phyloP scores from a whole-genome alignment of 2,888 invertebrate genomes.

The Polymixis flavicincta region DNA sequence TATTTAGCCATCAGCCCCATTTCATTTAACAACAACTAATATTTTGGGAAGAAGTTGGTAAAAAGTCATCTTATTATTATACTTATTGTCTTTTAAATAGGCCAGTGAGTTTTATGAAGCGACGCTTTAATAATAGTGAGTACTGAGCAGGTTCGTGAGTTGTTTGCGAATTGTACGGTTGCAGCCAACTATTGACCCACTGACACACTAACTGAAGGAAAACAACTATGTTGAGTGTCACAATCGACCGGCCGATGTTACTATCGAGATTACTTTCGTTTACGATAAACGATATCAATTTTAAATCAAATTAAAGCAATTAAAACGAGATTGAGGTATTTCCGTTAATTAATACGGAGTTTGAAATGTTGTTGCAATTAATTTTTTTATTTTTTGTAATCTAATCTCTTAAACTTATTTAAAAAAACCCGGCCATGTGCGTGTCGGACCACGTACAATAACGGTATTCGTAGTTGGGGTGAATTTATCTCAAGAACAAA shows the following conservation, averaged over 20 bases:
- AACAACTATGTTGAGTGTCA: slow-evolving; percentile 85
- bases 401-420: background rate
- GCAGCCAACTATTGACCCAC: slow-evolving; percentile 88
- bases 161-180: slow-evolving; percentile 83
- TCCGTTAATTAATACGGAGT: background rate
- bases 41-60: background rate
- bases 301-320: background rate
- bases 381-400: background rate
- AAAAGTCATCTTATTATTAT: slow-evolving; percentile 18
- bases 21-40: background rate
- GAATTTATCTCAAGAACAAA: no score
- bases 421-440: no score
- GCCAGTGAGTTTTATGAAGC: slow-evolving; percentile 56
- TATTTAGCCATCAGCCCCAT: background rate
- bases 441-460: no score
- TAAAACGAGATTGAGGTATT: background rate
- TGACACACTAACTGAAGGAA: slow-evolving; percentile 88
- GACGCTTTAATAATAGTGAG: slow-evolving; percentile 70
- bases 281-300: slow-evolving; percentile 45
- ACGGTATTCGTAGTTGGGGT: no score
- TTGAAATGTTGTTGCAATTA: background rate
- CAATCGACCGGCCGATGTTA: slow-evolving; percentile 69
- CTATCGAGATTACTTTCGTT: slow-evolving; percentile 74
- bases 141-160: slow-evolving; percentile 84
- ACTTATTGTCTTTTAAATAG: slow-evolving; percentile 30